phyloP scores from a whole-genome alignment of 2,797 vertebrate genomes.

The Alfaro cultratus region DNA sequence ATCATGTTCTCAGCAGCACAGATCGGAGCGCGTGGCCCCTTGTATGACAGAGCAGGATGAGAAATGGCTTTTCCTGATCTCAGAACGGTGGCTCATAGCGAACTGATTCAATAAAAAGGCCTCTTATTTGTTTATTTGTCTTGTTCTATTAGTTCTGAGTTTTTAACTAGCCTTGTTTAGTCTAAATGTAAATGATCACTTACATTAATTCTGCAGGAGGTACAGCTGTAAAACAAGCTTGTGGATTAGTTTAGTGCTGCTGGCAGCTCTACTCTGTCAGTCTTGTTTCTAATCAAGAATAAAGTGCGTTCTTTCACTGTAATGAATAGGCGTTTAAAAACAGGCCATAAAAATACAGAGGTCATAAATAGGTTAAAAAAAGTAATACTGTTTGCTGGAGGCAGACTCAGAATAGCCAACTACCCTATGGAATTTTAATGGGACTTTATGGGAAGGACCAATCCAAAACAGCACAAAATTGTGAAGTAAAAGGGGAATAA shows the following conservation, averaged over 20 bases:
- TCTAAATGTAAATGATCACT: slow-evolving; percentile 62
- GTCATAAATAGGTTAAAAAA: slow-evolving; percentile 47
- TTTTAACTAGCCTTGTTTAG: slow-evolving; percentile 63
- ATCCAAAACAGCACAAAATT: background rate
- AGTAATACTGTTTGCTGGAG: slow-evolving; percentile 48
- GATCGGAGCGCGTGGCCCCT: slow-evolving; percentile 36
- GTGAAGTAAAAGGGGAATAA: background rate
- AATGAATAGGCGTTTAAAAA: slow-evolving; percentile 50
- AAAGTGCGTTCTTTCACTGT: slow-evolving; percentile 37
- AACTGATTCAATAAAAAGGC: slow-evolving; percentile 67
- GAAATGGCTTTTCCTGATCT: slow-evolving; percentile 53
- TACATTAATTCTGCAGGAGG: slow-evolving; percentile 59
- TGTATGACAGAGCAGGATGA: slow-evolving; percentile 44
- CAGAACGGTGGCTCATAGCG: slow-evolving; percentile 53
- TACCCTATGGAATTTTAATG: background rate
- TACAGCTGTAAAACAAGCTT: slow-evolving; percentile 41
- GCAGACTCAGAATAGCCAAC: slow-evolving; percentile 48
- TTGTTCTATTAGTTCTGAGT: slow-evolving; percentile 60
- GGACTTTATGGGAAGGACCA: background rate
- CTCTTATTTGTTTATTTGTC: slow-evolving; percentile 73
- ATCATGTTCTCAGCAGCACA: slow-evolving; percentile 62
- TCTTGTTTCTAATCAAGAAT: slow-evolving; percentile 48
- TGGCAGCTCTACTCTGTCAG: slow-evolving; percentile 22
- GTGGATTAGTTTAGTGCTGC: slow-evolving; percentile 37
- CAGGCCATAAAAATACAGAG: slow-evolving; percentile 53